Base-by-base conservation (phyloP, 2,888 invertebrate species). In the Tiphia femorata region DNA sequence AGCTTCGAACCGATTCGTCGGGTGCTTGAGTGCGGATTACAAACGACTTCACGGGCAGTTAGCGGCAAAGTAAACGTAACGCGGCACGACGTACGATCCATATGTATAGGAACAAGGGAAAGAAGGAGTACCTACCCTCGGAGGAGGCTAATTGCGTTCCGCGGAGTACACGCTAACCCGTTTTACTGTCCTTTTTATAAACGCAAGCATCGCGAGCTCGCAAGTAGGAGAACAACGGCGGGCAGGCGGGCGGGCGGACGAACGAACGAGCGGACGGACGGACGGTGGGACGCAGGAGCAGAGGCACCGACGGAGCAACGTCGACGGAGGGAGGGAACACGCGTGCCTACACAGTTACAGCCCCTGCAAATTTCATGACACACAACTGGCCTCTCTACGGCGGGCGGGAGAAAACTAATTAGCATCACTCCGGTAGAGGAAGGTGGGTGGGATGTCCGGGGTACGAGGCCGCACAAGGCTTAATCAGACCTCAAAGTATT, bases 401-500 rank as follows among this genome's bases (percentile, higher is more conserved):
- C 48, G 12, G 38, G 29, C 56, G 20, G 20, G 33, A 50, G 51
- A 14, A 69, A 70, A 67, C 70, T 67, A 69, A 69, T 69, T 69
- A 69, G 63, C 70, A 69, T 69, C 61, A 46, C 63, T 61, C 57
- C 35, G 41, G 46, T 29, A 52, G 14, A 33, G 54, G n/a, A n/a
- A n/a, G n/a, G n/a, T n/a, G n/a, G n/a, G n/a, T n/a, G n/a, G n/a
- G n/a, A n/a, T n/a, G 37, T 41, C 44, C 21, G 43, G 35, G 17
- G 27, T 30, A 12, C 33, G 33, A 10, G 43, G 40, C 50, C 58
- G 49, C 54, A 62, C 62, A 63, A 60, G 60, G 66, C 63, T 68
- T 69, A 68, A 68, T 68, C 68, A 68, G 70, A 68, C 66, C 63
- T 68, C 70, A 68, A 69, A 69, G 68, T 66, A 66, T 60, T 56